phyloP scores from a whole-genome alignment of 1,140 invertebrate genomes.

The Ephestia elutella region DNA sequence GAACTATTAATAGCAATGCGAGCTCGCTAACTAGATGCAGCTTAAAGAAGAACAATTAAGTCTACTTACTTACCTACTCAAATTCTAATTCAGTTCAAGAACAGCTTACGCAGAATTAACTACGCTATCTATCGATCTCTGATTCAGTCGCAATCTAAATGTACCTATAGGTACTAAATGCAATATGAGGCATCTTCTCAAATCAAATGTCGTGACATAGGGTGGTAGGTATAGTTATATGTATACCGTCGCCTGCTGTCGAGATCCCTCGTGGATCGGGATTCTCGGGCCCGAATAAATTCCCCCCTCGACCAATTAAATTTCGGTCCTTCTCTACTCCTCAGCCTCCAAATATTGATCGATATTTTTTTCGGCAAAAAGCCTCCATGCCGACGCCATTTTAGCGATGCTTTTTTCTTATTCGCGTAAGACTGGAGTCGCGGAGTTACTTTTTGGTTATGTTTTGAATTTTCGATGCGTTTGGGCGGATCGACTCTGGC shows the following conservation, averaged over 20 bases:
- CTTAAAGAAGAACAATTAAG: too few relatives aligned
- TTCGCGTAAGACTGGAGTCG: slow-evolving; percentile 18
- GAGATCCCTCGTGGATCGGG: not conserved
- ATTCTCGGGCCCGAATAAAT: slow-evolving; percentile 43
- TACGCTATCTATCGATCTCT: too few relatives aligned
- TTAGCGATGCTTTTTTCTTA: slow-evolving; percentile 62
- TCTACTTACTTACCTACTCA: too few relatives aligned
- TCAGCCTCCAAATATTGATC: slow-evolving; percentile 61
- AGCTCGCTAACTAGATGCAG: too few relatives aligned
- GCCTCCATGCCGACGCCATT: slow-evolving; percentile 48
- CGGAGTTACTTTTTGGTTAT: not conserved
- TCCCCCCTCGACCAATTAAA: slow-evolving; percentile 56
- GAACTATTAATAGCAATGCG: too few relatives aligned
- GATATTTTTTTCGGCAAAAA: slow-evolving; percentile 61
- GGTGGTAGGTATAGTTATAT: not conserved
- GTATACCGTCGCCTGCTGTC: not conserved
- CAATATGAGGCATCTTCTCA: not conserved
- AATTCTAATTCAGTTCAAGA: too few relatives aligned
- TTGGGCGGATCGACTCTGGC: not conserved
- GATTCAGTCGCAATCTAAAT: too few relatives aligned
- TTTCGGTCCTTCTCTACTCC: not conserved
- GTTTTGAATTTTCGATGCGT: not conserved
- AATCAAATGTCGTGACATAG: not conserved
- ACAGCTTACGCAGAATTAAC: too few relatives aligned
- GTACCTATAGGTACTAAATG: too few relatives aligned